Evolutionary conservation across 2,888 invertebrate species (phyloP).

Genomic region (Drosophila formosana): DNA sequence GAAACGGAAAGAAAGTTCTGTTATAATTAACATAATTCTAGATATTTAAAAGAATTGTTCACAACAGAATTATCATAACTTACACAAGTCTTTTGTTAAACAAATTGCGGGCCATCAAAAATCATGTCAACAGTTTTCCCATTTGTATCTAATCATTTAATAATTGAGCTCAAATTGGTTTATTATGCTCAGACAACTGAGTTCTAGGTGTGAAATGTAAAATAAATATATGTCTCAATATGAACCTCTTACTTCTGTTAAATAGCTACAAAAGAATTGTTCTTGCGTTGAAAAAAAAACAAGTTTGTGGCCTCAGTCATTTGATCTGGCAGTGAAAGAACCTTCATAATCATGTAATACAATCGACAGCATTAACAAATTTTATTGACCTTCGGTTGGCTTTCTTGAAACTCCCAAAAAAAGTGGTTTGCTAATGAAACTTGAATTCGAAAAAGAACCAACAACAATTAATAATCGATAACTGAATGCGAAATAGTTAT

Average conservation of each 20-base stretch:
- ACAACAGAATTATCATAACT: slow-evolving; percentile 26
- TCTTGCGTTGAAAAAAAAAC: slow-evolving; percentile 18
- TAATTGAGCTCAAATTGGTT: slow-evolving; percentile 18
- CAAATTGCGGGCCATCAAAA: slow-evolving; percentile 26
- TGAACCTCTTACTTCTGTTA: slow-evolving; percentile 6
- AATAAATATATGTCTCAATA: slow-evolving; percentile 2
- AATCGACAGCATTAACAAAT: slow-evolving; percentile 26
- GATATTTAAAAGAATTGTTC: slow-evolving; percentile 17
- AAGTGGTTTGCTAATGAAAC: slow-evolving; percentile 13
- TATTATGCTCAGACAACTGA: slow-evolving; percentile 7
- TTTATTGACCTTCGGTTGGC: slow-evolving; percentile 41
- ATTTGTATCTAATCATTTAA: slow-evolving; percentile 10
- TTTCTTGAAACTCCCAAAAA: slow-evolving; percentile 19
- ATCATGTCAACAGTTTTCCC: slow-evolving; percentile 22
- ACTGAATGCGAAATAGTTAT: not conserved
- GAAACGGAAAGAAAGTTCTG: slow-evolving; percentile 38
- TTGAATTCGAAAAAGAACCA: not conserved
- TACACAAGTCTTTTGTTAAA: slow-evolving; percentile 39
- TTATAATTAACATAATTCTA: slow-evolving; percentile 43
- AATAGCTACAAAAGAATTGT: slow-evolving; percentile 13
- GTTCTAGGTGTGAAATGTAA: slow-evolving; percentile 2
- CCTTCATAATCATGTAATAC: slow-evolving; percentile 19
- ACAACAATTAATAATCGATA: slow-evolving; percentile 26
- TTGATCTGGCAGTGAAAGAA: slow-evolving; percentile 14
- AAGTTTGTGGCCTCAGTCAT: slow-evolving; percentile 20